phyloP scores from a whole-genome alignment of 2,113 vertebrate species.

The Lagenorhynchus albirostris region DNA sequence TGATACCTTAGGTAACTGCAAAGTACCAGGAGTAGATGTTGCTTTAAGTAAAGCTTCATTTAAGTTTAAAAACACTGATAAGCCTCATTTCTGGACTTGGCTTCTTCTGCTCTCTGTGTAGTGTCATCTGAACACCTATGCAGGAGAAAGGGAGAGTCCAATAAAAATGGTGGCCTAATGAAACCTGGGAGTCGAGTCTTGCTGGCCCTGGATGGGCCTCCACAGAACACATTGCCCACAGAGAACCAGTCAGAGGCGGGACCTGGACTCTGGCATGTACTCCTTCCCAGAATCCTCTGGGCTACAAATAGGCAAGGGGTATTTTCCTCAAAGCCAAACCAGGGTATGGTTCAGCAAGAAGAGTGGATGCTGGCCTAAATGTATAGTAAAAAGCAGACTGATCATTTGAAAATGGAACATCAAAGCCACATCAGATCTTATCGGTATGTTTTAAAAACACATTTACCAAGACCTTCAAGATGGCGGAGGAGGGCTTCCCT shows the following conservation, averaged over 20 bases:
- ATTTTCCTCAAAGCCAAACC: background rate
- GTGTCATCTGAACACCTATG: background rate
- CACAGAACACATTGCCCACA: background rate
- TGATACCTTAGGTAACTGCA: background rate
- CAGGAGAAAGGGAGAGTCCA: background rate
- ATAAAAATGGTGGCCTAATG: background rate
- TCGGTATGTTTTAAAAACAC: background rate
- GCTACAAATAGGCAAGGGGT: fast-evolving
- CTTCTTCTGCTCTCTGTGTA: background rate
- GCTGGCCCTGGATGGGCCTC: background rate
- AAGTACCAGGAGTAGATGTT: background rate
- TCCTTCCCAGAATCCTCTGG: background rate
- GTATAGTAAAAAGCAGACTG: background rate
- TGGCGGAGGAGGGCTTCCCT: too few species aligned
- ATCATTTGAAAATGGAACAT: background rate
- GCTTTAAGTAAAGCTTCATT: background rate
- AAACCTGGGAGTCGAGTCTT: background rate
- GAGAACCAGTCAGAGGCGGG: background rate
- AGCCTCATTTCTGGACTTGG: background rate
- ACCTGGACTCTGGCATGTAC: too few species aligned
- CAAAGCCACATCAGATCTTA: background rate
- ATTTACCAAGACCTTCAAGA: background rate
- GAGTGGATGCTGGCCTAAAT: background rate
- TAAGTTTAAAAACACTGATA: background rate
- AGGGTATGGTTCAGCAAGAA: background rate